These are phyloP conservation scores for Xerus rutilus DNA, from an alignment of 2,797 vertebrate species.

Conservation along the genomic window DNA sequence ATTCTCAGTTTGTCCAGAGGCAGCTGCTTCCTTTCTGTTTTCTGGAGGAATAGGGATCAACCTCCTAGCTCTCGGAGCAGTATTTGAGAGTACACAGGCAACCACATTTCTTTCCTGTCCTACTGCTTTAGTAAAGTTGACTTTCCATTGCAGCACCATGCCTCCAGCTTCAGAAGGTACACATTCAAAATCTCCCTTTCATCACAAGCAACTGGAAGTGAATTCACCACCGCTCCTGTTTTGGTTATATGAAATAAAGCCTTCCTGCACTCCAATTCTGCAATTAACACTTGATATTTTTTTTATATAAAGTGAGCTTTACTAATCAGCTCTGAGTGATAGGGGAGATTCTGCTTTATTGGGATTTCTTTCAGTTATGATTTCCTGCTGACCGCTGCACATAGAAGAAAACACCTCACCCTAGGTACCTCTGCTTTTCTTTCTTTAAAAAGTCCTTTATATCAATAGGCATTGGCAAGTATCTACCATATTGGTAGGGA, in stretches of 20 bases:
- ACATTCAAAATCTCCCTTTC: background rate
- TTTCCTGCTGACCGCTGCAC: slow-evolving; percentile 2
- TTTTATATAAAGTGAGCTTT: background rate
- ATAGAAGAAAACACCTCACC: background rate
- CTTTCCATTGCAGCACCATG: background rate
- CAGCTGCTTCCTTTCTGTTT: background rate
- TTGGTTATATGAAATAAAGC: slow-evolving; percentile 52
- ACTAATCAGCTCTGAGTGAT: background rate
- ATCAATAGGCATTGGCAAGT: background rate
- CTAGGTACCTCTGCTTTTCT: background rate
- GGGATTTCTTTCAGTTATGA: slow-evolving; percentile 46
- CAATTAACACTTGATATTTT: background rate
- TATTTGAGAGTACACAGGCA: background rate
- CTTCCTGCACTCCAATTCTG: background rate
- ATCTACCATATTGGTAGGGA: slow-evolving; percentile 6
- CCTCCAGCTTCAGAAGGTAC: background rate
- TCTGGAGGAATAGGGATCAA: background rate
- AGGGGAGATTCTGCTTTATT: slow-evolving; percentile 17
- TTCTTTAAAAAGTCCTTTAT: background rate
- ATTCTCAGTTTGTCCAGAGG: background rate
- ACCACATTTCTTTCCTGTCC: background rate
- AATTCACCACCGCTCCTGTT: slow-evolving; percentile 4
- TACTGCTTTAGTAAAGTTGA: background rate
- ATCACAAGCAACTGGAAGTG: background rate
- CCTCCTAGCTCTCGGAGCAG: background rate